Base-by-base conservation (phyloP, 2,113 vertebrate species). In the Oceanites oceanicus region DNA sequence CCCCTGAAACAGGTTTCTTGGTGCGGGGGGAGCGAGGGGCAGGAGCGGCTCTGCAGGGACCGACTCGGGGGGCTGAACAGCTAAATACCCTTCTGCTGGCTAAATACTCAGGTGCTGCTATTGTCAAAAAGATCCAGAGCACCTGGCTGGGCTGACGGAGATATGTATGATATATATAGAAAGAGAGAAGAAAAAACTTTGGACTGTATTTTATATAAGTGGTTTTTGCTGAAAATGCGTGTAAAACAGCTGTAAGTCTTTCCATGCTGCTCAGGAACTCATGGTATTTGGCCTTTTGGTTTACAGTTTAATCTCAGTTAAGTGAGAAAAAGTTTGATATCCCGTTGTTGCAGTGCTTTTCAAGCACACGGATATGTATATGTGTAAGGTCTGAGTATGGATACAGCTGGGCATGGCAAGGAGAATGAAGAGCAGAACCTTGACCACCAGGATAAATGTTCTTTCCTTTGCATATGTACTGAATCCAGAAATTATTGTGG, bases 341-440 rank as follows among this genome's bases (percentile, higher is more conserved):
- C 23, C 18, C 1, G 0, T 8, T 9, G 11, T 4, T n/a, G 52
- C 9, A 7, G 40, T 6, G 40, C 25, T 71, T 26, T 38, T 38
- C 15, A 6, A 21, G 38, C 12, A 38, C 21, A 29, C 0, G 0
- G 6, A 20, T 6, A 2, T 1, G 2, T 34, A 0, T 3, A 2
- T 4, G 29, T 27, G 0, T 36, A 12, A 73, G 34, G 20, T 55
- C 0, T 19, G 12, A 52, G 22, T 21, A 4, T 3, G 40, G 30
- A 23, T 73, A 34, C 16, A 56, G 45, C 50, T 20, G 19, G 23
- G 30, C 83, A 44, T 1, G 42, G 53, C 40, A n/a, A 42, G 25
- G 15, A 63, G 61, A 21, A 19, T 1, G 6, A 62, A 40, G 17
- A 63, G 68, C 92, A 55, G 79, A 88, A 9, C 20, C 42, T 61